These are phyloP conservation scores for Eupsilia transversa DNA, from an alignment of 2,888 invertebrate species.

Conservation along the genomic window DNA sequence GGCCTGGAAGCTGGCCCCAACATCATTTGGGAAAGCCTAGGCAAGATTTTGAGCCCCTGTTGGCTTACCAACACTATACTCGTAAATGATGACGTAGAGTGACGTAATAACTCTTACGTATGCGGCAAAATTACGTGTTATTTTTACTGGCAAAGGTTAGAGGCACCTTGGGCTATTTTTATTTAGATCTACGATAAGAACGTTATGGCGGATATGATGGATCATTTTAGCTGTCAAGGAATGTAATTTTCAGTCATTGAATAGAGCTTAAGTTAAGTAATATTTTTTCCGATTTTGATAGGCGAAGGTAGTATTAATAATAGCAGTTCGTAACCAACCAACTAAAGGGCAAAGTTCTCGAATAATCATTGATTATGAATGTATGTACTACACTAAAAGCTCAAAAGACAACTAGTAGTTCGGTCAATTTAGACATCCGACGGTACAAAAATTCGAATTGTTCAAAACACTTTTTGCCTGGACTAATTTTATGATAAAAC, in stretches of 20 bases:
- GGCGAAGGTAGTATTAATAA: not conserved
- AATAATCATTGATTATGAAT: too few species aligned
- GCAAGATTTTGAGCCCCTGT: too few species aligned
- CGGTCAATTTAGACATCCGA: too few species aligned
- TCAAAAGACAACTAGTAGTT: too few species aligned
- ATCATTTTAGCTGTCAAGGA: constrained; percentile 29
- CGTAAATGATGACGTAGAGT: constrained; percentile 23
- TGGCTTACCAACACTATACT: not conserved
- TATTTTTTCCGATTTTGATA: not conserved
- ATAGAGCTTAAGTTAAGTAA: constrained; percentile 6
- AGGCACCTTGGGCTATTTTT: constrained; percentile 43
- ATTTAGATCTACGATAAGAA: constrained; percentile 19
- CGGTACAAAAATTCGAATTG: too few species aligned
- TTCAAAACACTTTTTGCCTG: too few species aligned
- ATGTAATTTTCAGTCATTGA: constrained; percentile 39
- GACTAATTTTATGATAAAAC: too few species aligned
- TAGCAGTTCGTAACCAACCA: not conserved
- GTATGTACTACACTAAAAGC: too few species aligned
- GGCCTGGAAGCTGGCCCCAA: too few species aligned
- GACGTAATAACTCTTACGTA: constrained; percentile 33
- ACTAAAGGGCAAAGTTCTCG: not conserved
- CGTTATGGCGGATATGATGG: constrained; percentile 19
- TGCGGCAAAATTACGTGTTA: constrained; percentile 6
- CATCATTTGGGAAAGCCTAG: too few species aligned
- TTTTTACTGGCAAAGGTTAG: constrained; percentile 24